A percentile compares a stretch with the other conserved stretches of the same genome.
phyloP scores from a whole-genome alignment of 2,888 invertebrate species.

The Ptilodon capucinus region DNA sequence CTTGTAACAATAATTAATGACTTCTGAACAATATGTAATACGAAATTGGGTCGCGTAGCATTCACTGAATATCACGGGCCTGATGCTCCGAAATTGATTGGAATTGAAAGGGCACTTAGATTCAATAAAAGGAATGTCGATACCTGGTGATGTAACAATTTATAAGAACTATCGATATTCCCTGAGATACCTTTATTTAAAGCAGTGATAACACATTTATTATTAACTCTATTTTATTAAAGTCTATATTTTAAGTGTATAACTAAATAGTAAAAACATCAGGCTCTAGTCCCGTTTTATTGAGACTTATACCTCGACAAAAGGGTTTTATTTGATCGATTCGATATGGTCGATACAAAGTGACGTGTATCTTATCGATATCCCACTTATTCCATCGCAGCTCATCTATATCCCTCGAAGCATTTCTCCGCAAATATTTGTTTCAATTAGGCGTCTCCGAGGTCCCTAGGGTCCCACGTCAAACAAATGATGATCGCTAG shows the following conservation, averaged over 20 bases:
- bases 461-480: slow-evolving; percentile 49
- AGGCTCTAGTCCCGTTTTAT: no score
- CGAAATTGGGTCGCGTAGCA: slow-evolving; percentile 43
- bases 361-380: neutral
- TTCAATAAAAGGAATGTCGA: slow-evolving; percentile 29
- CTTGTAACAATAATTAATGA: neutral
- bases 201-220: no score
- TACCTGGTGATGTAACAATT: slow-evolving; percentile 23
- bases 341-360: slow-evolving; percentile 4
- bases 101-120: slow-evolving; percentile 52
- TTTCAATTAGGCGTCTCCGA: slow-evolving; percentile 72
- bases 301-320: no score
- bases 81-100: slow-evolving; percentile 46
- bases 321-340: no score
- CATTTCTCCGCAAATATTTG: slow-evolving; percentile 72
- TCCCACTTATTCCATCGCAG: slow-evolving; percentile 6
- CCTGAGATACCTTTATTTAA: no score
- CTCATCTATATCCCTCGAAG: slow-evolving; percentile 31
- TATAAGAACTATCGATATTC: slow-evolving; percentile 15
- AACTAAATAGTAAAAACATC: no score
- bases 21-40: slow-evolving; percentile 38
- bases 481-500: slow-evolving; percentile 68
- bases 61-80: slow-evolving; percentile 36
- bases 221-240: no score
- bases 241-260: no score